Percentiles rank a stretch among this genome's conserved stretches.
These are phyloP conservation scores for Trissolcus basalis DNA, from an alignment of 1,140 invertebrate species.

Conservation along the genomic window DNA sequence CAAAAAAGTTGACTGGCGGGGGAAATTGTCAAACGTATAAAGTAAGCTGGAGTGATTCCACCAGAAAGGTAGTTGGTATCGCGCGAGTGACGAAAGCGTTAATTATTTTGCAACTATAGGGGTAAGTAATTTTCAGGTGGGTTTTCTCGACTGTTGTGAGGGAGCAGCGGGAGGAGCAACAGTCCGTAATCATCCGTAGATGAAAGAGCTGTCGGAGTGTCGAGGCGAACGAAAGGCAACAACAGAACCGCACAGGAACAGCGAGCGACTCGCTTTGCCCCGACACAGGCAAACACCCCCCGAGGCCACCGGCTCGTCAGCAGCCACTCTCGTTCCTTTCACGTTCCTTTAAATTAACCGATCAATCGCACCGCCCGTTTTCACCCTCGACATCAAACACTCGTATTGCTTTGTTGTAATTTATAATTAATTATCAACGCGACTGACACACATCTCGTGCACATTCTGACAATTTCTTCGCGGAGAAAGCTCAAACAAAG, in stretches of 20 bases:
- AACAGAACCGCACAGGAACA: constrained; percentile 67
- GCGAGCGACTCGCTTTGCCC: constrained; percentile 61
- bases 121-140: constrained; percentile 65
- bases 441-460: constrained; percentile 20
- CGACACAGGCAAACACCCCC: constrained; percentile 58
- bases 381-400: constrained; percentile 69
- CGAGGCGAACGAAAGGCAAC: constrained; percentile 72
- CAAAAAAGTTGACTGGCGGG: too few relatives aligned
- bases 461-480: constrained; percentile 32
- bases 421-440: constrained; percentile 70
- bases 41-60: not conserved
- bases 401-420: constrained; percentile 71
- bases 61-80: not conserved
- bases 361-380: constrained; percentile 70
- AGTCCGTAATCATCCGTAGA: constrained; percentile 74
- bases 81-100: constrained; percentile 51
- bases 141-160: constrained; percentile 47
- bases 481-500: constrained; percentile 18
- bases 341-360: constrained; percentile 74
- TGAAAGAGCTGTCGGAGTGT: constrained; percentile 76
- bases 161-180: constrained; percentile 13
- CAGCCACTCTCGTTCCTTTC: constrained; percentile 56
- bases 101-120: constrained; percentile 65
- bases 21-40: not conserved
- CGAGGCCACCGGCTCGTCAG: constrained; percentile 54